Base-by-base conservation (phyloP, 2,888 invertebrate genomes). In the Lycocerus yunnanus region DNA sequence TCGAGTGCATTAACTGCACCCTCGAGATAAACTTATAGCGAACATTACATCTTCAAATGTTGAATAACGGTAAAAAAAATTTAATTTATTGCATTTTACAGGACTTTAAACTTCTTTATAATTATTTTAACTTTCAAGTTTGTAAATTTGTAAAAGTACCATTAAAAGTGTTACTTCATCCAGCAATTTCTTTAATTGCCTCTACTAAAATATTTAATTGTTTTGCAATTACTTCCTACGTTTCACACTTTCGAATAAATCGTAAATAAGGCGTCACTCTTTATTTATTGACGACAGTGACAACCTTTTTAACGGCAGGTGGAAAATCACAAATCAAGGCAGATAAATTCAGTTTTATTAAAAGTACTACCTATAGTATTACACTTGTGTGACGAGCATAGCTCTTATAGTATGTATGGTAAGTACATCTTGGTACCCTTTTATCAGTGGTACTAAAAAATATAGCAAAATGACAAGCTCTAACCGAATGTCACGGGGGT, bases 21-120 rank as follows among this genome's bases (percentile, higher is more conserved):
- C 80, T 8, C 63, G 81, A 79, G 81, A 78, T 60, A 67, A 75
- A 76, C 77, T 71, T 72, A 77, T 68, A 75, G 71, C 74, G 76
- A 79, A 77, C 79, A 80, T 78, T 76, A 76, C 74, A 77, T 78
- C 77, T 79, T 79, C 80, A 77, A 80, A 80, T 80, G 80, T 74
- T 78, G 78, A 68, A 79, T 78, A 65, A 72, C 58, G 72, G 27
- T 61, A 43, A 24, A 20, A 21, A 61, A 68, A 61, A 18, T 43
- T 27, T 43, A 43, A 43, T 43, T 43, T 43, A 43, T 43, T 43
- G 43, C 43, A 43, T 43, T 43, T 43, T 43, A 43, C 43, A 43
- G n/a, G n/a, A 43, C 43, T 43, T 43, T 43, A 43, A 43, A 43
- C 43, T 43, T 43, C n/a, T 43, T 43, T 43, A 0, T 43, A 43